These are phyloP conservation scores for Sphaeramia orbicularis DNA, from an alignment of 2,797 vertebrate genomes.

Conservation along the genomic window DNA sequence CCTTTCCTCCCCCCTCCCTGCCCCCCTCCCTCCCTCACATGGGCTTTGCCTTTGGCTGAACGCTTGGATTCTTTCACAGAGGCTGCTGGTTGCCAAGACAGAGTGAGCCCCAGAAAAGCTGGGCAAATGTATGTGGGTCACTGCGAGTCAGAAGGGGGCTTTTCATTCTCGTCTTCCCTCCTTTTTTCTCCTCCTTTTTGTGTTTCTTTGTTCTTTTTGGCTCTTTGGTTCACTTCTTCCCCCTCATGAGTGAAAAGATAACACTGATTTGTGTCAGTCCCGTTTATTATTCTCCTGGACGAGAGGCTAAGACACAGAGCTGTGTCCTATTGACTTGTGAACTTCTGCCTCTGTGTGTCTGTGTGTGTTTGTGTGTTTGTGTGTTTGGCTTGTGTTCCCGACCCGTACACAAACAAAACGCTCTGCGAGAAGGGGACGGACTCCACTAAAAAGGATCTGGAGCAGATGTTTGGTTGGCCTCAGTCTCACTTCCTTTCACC, in stretches of 20 bases:
- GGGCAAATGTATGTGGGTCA: constrained; percentile 84
- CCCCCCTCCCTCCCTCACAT: constrained; percentile 57
- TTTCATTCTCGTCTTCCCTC: constrained; percentile 76
- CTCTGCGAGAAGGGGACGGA: constrained; percentile 47
- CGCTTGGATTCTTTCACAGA: constrained; percentile 87
- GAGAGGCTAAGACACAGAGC: constrained; percentile 67
- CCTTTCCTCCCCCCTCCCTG: constrained; percentile 21
- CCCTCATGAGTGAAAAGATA: constrained; percentile 83
- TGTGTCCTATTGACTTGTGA: constrained; percentile 80
- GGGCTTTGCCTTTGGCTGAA: constrained; percentile 86
- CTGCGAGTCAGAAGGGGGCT: constrained; percentile 81
- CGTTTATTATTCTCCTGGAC: constrained; percentile 76
- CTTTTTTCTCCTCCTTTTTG: constrained; percentile 65
- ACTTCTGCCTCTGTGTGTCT: constrained; percentile 67
- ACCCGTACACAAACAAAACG: constrained; percentile 79
- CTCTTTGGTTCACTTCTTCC: constrained; percentile 70
- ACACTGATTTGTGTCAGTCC: constrained; percentile 82
- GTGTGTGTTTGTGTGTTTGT: constrained; percentile 34
- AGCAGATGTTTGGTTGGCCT: constrained; percentile 85
- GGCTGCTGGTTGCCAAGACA: constrained; percentile 86
- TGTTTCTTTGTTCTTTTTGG: constrained; percentile 70
- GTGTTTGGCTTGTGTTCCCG: constrained; percentile 58
- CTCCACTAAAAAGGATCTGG: constrained; percentile 74
- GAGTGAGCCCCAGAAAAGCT: constrained; percentile 80
- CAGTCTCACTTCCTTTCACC: constrained; percentile 86